These are phyloP conservation scores for Molossus molossus DNA, from an alignment of 2,797 vertebrate species.

Conservation along the genomic window DNA sequence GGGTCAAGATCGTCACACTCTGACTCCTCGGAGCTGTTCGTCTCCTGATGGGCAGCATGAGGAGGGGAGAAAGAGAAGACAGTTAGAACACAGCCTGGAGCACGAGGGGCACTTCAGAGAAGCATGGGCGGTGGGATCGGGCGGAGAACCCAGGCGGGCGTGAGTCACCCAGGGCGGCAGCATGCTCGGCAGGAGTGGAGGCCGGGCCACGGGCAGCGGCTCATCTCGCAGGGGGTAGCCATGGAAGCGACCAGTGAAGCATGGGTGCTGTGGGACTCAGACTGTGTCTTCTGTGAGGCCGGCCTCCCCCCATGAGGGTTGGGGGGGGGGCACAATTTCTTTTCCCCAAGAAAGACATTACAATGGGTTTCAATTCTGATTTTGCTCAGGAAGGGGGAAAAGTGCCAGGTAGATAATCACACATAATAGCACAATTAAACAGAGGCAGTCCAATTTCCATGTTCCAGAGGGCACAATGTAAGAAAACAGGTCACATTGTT, in stretches of 20 bases:
- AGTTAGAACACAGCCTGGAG: conserved; percentile 86
- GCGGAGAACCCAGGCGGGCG: conserved; percentile 71
- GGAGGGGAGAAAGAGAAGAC: conserved; percentile 90
- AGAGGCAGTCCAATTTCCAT: neutral
- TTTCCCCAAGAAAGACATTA: conserved; percentile 79
- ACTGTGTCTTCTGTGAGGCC: conserved; percentile 41
- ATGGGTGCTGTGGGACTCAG: neutral
- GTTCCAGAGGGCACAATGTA: neutral
- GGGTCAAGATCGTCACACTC: conserved; percentile 99
- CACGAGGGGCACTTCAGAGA: conserved; percentile 71
- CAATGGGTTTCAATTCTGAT: conserved; percentile 9
- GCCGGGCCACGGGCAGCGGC: conserved; percentile 58
- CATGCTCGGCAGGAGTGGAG: conserved; percentile 85
- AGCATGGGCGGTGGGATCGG: conserved; percentile 76
- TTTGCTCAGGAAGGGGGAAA: conserved; percentile 55
- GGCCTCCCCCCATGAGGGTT: conserved; percentile 35
- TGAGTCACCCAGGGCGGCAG: conserved; percentile 72
- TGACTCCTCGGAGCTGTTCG: conserved; percentile 98
- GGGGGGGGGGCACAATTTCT: conserved; percentile 69
- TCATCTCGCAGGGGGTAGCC: conserved; percentile 63
- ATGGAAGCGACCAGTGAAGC: conserved; percentile 83
- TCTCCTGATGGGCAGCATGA: conserved; percentile 93
- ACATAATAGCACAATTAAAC: neutral
- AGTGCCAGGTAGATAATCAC: neutral
- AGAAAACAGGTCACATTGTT: neutral